Conservation (phyloP, 2,797 vertebrate species). For the Chiropotes sagulatus region DNA sequence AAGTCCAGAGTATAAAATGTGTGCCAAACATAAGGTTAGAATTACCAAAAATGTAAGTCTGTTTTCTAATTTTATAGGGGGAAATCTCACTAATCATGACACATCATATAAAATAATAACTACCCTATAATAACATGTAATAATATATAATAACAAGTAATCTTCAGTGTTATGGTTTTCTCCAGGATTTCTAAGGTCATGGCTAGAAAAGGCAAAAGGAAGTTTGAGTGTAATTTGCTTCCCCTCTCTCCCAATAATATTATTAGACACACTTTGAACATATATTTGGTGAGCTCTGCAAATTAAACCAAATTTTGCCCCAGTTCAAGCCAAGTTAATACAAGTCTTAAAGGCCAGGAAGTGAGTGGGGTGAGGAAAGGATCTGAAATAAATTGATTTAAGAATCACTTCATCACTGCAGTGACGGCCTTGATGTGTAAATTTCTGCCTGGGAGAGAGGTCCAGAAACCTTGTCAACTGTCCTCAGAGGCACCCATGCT, state of each 20-base stretch:
- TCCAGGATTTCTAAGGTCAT: constrained; percentile 65
- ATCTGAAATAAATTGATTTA: constrained; percentile 44
- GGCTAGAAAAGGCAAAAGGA: constrained; percentile 69
- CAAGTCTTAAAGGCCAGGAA: constrained; percentile 59
- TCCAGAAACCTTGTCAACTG: background rate
- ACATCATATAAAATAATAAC: constrained; percentile 69
- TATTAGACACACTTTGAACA: constrained; percentile 73
- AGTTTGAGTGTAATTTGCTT: constrained; percentile 68
- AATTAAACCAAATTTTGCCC: constrained; percentile 66
- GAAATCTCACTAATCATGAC: constrained; percentile 68
- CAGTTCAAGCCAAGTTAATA: constrained; percentile 66
- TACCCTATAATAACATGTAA: constrained; percentile 71
- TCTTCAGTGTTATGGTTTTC: constrained; percentile 69
- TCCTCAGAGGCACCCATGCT: background rate
- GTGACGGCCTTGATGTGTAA: background rate
- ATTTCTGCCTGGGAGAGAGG: background rate
- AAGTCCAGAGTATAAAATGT: constrained; percentile 42
- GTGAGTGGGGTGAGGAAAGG: constrained; percentile 24
- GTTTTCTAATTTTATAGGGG: constrained; percentile 67
- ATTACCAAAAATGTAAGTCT: constrained; percentile 57
- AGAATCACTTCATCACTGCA: constrained; percentile 1
- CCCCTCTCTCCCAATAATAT: constrained; percentile 63
- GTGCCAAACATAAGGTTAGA: constrained; percentile 25
- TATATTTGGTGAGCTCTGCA: constrained; percentile 60
- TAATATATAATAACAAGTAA: constrained; percentile 76